A percentile compares a stretch with the other conserved stretches of the same genome.
These are phyloP conservation scores for Bruchidius siliquastri DNA, from an alignment of 2,888 invertebrate species.

Conservation along the genomic window DNA sequence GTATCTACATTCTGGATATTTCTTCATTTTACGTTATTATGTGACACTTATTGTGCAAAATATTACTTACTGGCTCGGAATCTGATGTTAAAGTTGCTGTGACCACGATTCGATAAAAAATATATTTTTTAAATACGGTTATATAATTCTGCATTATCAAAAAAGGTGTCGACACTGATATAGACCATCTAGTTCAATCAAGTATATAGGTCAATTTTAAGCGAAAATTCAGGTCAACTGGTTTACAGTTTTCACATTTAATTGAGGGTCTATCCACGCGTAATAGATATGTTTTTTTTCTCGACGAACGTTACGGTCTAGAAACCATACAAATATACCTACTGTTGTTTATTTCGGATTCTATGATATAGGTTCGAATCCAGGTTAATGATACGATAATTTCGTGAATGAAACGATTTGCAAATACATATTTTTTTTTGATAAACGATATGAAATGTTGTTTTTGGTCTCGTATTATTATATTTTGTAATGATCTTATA, in stretches of 20 bases:
- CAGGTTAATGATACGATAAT: neutral
- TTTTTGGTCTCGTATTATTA: neutral
- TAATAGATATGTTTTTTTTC: neutral
- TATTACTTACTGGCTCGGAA: no score
- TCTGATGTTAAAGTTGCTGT: no score
- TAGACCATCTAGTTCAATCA: neutral
- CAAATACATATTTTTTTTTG: neutral
- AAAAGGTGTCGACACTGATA: no score
- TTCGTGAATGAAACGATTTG: no score
- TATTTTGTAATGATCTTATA: neutral
- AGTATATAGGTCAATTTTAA: neutral
- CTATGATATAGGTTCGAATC: neutral
- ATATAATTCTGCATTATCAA: no score
- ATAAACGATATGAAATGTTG: neutral
- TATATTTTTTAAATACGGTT: no score
- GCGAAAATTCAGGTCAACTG: neutral
- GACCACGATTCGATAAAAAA: no score
- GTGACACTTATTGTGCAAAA: no score
- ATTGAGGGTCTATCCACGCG: neutral
- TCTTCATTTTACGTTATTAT: no score
- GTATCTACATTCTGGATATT: no score
- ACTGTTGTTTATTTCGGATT: neutral
- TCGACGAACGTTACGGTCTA: neutral
- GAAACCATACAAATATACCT: neutral
- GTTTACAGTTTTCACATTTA: neutral